phyloP scores from a whole-genome alignment of 1,140 invertebrate species.

The Panagrolaimus sp. region DNA sequence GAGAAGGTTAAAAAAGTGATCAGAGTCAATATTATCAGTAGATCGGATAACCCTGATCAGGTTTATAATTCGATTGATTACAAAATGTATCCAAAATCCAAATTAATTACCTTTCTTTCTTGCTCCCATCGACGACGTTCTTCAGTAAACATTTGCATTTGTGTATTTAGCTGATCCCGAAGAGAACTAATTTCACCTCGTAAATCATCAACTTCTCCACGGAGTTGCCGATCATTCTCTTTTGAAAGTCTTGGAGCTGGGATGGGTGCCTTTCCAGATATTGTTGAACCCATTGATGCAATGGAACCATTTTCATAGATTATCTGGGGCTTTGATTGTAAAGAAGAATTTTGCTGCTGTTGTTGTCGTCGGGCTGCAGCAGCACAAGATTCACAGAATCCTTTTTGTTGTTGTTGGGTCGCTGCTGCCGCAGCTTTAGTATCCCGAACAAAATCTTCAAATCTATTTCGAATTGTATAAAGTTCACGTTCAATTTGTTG shows the following conservation, averaged over 20 bases:
- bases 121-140: slow-evolving; percentile 35
- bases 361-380: background rate
- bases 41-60: too few species aligned
- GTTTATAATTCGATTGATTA: too few species aligned
- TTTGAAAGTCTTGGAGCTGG: slow-evolving; percentile 15
- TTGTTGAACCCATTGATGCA: background rate
- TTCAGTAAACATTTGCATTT: slow-evolving; percentile 38
- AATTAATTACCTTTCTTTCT: background rate
- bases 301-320: slow-evolving; percentile 7
- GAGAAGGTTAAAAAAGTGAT: too few species aligned
- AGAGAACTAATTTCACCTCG: slow-evolving; percentile 24
- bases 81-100: too few species aligned
- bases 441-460: slow-evolving; percentile 14
- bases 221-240: slow-evolving; percentile 14
- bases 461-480: background rate
- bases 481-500: slow-evolving; percentile 32
- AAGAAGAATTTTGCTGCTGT: background rate
- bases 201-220: slow-evolving; percentile 32
- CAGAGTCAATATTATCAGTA: too few species aligned
- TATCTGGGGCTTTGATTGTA: too few species aligned
- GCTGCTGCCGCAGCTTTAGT: background rate
- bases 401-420: background rate
- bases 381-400: background rate
- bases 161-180: slow-evolving; percentile 34
- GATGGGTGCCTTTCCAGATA: background rate